Evolutionary conservation across 2,888 invertebrate genomes (phyloP), one percentile per base, ranked within the genome.

Genomic region (Sceliomorpha sp.): DNA sequence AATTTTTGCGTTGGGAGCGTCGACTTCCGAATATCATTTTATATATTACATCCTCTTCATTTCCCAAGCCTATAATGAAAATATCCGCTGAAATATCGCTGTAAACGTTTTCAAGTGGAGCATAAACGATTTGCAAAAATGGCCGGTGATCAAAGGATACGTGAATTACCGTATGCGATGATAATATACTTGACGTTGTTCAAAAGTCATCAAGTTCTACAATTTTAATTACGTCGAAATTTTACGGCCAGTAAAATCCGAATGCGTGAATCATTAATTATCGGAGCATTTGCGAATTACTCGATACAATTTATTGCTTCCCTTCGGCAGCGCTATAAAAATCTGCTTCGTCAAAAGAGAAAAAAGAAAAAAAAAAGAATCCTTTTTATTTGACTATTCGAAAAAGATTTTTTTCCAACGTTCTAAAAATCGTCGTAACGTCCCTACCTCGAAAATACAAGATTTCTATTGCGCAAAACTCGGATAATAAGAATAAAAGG

Each of bases 51-150:
- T 55, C 37, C 50, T 50, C 44, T 56, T 44, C 44, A 56, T 64
- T 56, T 44, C 31, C 51, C 34, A 56, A 48, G 83, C 85, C 80
- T 83, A 13, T 5, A n/a, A 29, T 26, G 42, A 17, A 9, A 37
- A 55, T 26, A 32, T 31, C 26, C 34, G 9, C 9, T 15, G 31
- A 37, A 20, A 44, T 50, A 51, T 50, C 26, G 50, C 31, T 64
- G 50, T 64, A 64, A 64, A 64, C 45, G 51, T 58, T 64, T 64
- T 45, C 24, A 58, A 56, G 45, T 45, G 58, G 20, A 50, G 37
- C 39, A 9, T 58, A 56, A 58, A 26, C 20, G 44, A 56, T 56
- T 64, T 66, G 51, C 44, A 66, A 66, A 51, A 51, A 37, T 66
- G 42, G 36, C 26, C 50, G 40, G 31, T 37, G 58, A 66, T 66